These are phyloP conservation scores for Zaprionus capensis DNA, from an alignment of 1,140 invertebrate genomes.

Conservation along the genomic window DNA sequence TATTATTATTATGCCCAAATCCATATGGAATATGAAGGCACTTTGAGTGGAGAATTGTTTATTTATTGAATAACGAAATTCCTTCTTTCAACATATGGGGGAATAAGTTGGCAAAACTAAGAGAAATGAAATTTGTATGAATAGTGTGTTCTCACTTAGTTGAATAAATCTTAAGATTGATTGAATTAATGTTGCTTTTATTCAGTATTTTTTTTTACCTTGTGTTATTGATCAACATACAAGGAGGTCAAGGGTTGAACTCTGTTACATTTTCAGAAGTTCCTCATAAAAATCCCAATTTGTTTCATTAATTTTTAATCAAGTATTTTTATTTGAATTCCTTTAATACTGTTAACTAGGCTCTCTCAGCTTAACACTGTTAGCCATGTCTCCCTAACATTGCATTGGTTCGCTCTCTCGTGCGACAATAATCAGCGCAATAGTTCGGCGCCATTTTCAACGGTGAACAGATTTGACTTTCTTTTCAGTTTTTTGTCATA, in stretches of 20 bases:
- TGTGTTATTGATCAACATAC: neutral
- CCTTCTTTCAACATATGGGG: neutral
- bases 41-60: slow-evolving; percentile 24
- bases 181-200: neutral
- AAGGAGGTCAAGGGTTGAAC: neutral
- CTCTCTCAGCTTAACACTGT: slow-evolving; percentile 17
- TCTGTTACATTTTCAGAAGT: neutral
- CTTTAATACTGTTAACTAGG: slow-evolving; percentile 5
- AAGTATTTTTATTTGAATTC: slow-evolving; percentile 23
- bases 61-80: slow-evolving; percentile 37
- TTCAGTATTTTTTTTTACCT: neutral
- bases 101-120: neutral
- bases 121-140: neutral
- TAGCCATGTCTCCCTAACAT: slow-evolving; percentile 14
- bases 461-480: neutral
- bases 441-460: slow-evolving; percentile 31
- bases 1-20: slow-evolving; percentile 72
- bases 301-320: slow-evolving; percentile 30
- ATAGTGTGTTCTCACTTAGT: neutral
- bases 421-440: slow-evolving; percentile 15
- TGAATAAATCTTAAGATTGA: neutral
- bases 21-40: slow-evolving; percentile 41
- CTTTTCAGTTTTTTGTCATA: neutral
- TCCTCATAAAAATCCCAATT: neutral
- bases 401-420: slow-evolving; percentile 8